These are phyloP conservation scores for Listronotus oregonensis DNA, from an alignment of 1,140 invertebrate genomes.

Conservation along the genomic window DNA sequence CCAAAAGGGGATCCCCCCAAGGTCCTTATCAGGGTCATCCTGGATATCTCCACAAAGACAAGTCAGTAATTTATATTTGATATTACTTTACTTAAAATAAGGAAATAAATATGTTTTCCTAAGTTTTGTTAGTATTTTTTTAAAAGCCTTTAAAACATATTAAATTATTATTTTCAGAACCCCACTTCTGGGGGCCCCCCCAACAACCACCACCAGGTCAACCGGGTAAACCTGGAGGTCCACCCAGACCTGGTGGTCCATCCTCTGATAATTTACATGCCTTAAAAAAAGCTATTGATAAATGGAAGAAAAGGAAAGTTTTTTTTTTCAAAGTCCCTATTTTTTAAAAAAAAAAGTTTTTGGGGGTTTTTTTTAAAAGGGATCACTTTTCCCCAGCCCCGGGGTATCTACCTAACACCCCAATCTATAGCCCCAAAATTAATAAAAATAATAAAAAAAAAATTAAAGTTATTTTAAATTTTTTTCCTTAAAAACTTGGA, in stretches of 20 bases:
- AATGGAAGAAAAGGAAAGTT: slow-evolving; percentile 93
- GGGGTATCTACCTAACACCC: too few relatives aligned
- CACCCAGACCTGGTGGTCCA: slow-evolving; percentile 46
- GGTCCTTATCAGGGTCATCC: slow-evolving; percentile 34
- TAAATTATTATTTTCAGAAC: slow-evolving; percentile 37
- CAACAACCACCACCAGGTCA: slow-evolving; percentile 32
- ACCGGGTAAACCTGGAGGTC: slow-evolving; percentile 40
- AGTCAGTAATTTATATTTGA: slow-evolving; percentile 9
- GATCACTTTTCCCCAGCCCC: too few relatives aligned
- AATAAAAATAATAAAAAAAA: too few relatives aligned
- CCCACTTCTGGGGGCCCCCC: slow-evolving; percentile 47
- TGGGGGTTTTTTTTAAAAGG: too few relatives aligned
- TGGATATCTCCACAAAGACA: slow-evolving; percentile 25
- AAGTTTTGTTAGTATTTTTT: too few relatives aligned
- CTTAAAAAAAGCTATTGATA: slow-evolving; percentile 83
- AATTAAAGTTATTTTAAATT: too few relatives aligned
- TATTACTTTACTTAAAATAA: slow-evolving; percentile 7
- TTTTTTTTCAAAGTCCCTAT: too few relatives aligned
- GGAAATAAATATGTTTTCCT: background rate
- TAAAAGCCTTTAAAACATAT: too few relatives aligned
- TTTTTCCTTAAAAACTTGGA: too few relatives aligned
- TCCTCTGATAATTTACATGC: slow-evolving; percentile 75
- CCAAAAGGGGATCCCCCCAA: slow-evolving; percentile 38
- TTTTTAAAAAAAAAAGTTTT: too few relatives aligned
- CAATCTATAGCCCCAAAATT: too few relatives aligned